These are phyloP conservation scores for Sander vitreus DNA, from an alignment of 2,113 vertebrate species.

Conservation along the genomic window DNA sequence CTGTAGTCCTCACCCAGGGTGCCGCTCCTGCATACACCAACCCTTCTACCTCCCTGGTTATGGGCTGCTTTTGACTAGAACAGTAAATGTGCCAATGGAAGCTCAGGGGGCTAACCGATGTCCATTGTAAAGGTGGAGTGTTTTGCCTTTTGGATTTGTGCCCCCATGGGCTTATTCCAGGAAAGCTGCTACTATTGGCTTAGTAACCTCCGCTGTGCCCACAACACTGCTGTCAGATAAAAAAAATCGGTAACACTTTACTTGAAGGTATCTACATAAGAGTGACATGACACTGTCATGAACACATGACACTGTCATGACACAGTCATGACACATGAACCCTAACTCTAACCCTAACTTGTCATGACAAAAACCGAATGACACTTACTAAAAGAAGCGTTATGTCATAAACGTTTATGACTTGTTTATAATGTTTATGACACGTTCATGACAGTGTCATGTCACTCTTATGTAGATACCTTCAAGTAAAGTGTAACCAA, in stretches of 20 bases:
- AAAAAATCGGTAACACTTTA: background rate
- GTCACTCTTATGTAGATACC: no score
- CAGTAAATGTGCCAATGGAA: constrained; percentile 65
- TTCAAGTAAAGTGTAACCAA: background rate
- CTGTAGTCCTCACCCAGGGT: no score
- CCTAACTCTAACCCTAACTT: no score
- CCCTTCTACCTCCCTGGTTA: constrained; percentile 57
- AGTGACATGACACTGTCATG: no score
- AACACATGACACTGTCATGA: no score
- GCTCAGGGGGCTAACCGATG: constrained; percentile 57
- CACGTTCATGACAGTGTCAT: no score
- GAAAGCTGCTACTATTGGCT: constrained; percentile 59
- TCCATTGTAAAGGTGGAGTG: constrained; percentile 60
- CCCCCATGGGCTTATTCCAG: constrained; percentile 67
- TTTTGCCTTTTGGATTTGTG: constrained; percentile 71
- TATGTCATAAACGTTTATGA: no score
- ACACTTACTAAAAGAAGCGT: no score
- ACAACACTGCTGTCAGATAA: background rate
- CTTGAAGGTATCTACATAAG: no score
- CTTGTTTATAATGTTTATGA: no score
- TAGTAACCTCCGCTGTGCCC: constrained; percentile 43
- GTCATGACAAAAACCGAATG: no score
- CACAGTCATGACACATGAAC: no score
- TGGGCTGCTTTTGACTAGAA: constrained; percentile 55
- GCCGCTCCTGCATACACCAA: constrained; percentile 55